phyloP scores from a whole-genome alignment of 2,888 invertebrate species.

The Drosophila borborema region DNA sequence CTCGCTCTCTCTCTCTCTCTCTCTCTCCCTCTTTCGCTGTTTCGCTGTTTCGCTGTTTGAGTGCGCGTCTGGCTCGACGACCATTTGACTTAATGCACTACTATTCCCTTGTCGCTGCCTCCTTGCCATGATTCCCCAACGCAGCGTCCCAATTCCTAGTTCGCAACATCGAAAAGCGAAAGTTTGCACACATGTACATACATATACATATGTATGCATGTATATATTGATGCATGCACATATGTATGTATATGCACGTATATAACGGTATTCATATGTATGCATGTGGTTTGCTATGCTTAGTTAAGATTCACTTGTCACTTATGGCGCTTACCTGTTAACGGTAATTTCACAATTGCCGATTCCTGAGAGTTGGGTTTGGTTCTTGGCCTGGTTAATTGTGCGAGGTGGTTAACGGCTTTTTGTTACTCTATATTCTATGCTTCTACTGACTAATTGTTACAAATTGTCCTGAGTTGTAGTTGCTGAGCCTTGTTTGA shows the following conservation, averaged over 20 bases:
- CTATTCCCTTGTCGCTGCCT: constrained; percentile 15
- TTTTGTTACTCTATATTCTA: not conserved
- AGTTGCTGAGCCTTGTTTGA: constrained; percentile 20
- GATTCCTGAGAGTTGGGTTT: constrained; percentile 30
- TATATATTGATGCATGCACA: not conserved
- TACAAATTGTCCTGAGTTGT: constrained; percentile 34
- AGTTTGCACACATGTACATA: constrained; percentile 32
- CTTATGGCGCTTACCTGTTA: constrained; percentile 43
- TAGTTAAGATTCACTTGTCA: constrained; percentile 18
- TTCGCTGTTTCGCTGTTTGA: constrained; percentile 10
- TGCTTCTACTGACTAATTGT: constrained; percentile 10
- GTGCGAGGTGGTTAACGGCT: constrained; percentile 20
- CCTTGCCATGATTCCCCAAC: not conserved
- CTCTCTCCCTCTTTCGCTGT: not conserved
- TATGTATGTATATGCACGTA: not conserved
- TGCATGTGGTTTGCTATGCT: not conserved
- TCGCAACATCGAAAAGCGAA: constrained; percentile 50
- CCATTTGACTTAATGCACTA: constrained; percentile 39
- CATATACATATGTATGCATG: not conserved
- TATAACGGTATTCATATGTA: not conserved
- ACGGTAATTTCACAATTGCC: constrained; percentile 15
- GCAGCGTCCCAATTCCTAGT: constrained; percentile 6
- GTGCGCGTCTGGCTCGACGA: constrained; percentile 8
- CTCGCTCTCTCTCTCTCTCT: not conserved
- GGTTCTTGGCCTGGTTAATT: not conserved